Evolutionary conservation across 1,140 invertebrate genomes (phyloP), one percentile per base, ranked within the genome.

Genomic region (Ericerus pela): DNA sequence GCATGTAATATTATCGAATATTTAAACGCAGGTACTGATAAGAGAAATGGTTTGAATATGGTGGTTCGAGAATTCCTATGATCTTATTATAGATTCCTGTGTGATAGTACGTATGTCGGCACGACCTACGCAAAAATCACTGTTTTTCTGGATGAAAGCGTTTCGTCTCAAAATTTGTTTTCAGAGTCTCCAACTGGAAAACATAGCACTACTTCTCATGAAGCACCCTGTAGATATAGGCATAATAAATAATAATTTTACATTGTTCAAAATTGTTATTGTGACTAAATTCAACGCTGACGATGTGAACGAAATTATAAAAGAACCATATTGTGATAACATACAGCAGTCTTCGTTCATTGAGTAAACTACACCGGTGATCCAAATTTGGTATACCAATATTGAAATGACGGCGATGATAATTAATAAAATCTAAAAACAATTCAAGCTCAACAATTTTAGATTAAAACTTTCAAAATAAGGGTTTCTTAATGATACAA

Each of bases 81-180:
- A n/a, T n/a, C n/a, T n/a, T n/a, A n/a, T n/a, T n/a, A n/a, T n/a
- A n/a, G n/a, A n/a, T n/a, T n/a, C n/a, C n/a, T n/a, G n/a, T n/a
- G n/a, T n/a, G n/a, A n/a, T n/a, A n/a, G n/a, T n/a, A n/a, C n/a
- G n/a, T n/a, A n/a, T n/a, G n/a, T n/a, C n/a, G n/a, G n/a, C n/a
- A n/a, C n/a, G n/a, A 96, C 75, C 82, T 85, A 62, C 93, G 67
- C 98, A 98, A 74, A 98, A 94, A 67, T 97, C 93, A 1, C 91
- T 95, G 20, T 92, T 88, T 69, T 97, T 97, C 69, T 95, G 96
- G 70, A 98, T 98, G 28, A 98, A 87, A 73, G 97, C 97, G 73
- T 97, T 91, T 33, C 98, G 77, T 11, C 8, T 10, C n/a, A 10
- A 97, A 69, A 69, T 97, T 98, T 62, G 97, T 94, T 75, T n/a